Conservation (phyloP, 2,888 invertebrate genomes). For the Tetranychus truncatus region DNA sequence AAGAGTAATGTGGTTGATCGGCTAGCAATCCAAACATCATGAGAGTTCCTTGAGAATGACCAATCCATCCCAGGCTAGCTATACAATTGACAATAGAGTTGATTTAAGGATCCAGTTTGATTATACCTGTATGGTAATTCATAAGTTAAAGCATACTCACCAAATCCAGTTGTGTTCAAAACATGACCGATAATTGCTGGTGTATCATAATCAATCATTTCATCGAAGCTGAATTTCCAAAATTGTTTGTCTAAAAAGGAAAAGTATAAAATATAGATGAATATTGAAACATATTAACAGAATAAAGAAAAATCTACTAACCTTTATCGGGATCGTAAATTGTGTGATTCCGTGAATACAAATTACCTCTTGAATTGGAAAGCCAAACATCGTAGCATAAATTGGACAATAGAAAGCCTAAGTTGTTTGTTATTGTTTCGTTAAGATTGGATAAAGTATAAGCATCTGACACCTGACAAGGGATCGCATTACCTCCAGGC, state of each 20-base stretch:
- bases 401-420: constrained; percentile 18
- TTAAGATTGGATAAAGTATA: background rate
- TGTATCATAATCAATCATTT: background rate
- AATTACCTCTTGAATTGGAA: constrained; percentile 20
- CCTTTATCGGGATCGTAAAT: background rate
- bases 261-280: background rate
- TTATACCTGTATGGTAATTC: background rate
- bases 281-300: background rate
- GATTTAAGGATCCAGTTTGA: background rate
- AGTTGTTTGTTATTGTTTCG: constrained; percentile 12
- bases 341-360: constrained; percentile 17
- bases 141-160: background rate
- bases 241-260: background rate
- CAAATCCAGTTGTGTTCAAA: background rate
- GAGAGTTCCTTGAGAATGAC: background rate
- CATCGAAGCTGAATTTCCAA: background rate
- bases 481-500: background rate
- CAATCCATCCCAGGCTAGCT: background rate
- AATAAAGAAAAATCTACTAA: background rate
- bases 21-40: background rate
- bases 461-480: background rate
- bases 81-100: background rate
- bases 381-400: constrained; percentile 22
- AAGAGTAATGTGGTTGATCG: background rate
- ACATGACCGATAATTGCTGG: background rate